Conservation (phyloP, 1,140 invertebrate species). For the Nasonia vitripennis region DNA sequence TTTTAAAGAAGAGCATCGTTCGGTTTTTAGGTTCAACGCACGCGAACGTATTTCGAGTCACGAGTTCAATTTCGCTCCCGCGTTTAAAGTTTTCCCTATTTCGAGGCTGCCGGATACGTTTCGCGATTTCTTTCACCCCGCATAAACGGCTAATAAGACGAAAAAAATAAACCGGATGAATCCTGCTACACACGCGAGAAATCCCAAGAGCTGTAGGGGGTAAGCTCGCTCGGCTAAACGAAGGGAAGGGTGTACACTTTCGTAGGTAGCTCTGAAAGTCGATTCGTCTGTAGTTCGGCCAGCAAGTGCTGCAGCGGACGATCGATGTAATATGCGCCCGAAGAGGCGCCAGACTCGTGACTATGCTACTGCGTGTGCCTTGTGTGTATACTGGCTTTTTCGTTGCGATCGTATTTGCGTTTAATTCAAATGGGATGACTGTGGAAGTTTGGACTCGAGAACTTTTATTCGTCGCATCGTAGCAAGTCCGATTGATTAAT, state of each 20-base stretch:
- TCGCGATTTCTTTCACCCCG: no score
- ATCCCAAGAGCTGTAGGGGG: neutral
- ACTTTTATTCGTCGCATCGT: no score
- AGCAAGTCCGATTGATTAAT: no score
- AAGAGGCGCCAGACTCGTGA: neutral
- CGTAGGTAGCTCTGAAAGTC: neutral
- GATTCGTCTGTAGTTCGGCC: neutral
- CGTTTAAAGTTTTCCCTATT: no score
- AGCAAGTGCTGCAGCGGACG: neutral
- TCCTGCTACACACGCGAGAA: neutral
- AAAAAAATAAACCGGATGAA: neutral
- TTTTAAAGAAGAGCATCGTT: neutral
- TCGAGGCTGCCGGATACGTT: neutral
- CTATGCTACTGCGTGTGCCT: neutral
- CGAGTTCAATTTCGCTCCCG: no score
- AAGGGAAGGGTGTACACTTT: neutral
- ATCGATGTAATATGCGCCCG: constrained; percentile 2
- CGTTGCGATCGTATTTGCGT: neutral
- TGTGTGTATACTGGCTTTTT: neutral
- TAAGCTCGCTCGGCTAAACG: neutral
- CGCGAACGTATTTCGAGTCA: neutral
- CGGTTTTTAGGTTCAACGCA: neutral
- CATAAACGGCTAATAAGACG: no score
- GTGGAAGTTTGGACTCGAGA: neutral
- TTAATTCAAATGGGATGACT: neutral